phyloP scores from a whole-genome alignment of 1,140 invertebrate species.

The Plutomurus gul region DNA sequence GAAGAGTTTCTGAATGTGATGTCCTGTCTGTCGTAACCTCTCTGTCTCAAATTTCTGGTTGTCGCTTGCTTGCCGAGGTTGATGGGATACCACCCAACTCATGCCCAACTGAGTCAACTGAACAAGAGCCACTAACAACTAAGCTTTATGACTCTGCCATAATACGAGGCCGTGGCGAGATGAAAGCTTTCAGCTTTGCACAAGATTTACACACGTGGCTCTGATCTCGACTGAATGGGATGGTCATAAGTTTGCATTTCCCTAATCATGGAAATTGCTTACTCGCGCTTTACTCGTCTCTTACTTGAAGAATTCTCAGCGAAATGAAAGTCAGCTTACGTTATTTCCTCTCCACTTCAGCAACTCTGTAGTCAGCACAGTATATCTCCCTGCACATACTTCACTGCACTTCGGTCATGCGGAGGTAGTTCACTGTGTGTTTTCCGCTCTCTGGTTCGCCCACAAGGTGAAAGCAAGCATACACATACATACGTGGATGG shows the following conservation, averaged over 20 bases:
- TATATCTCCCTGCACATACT: not conserved
- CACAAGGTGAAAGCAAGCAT: too few relatives aligned
- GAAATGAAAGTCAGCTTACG: slow-evolving; percentile 22
- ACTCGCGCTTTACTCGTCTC: slow-evolving; percentile 15
- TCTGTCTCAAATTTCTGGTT: not conserved
- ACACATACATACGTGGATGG: too few relatives aligned
- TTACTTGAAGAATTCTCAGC: slow-evolving; percentile 1
- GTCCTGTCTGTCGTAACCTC: not conserved
- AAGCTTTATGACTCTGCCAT: slow-evolving; percentile 28
- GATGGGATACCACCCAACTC: not conserved
- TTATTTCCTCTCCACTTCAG: not conserved
- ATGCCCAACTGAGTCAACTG: too few relatives aligned
- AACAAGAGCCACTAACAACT: slow-evolving; percentile 11
- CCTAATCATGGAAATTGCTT: slow-evolving; percentile 35
- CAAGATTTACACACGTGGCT: slow-evolving; percentile 33
- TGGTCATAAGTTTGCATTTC: slow-evolving; percentile 37
- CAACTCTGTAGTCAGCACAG: too few relatives aligned
- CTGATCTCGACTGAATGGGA: slow-evolving; percentile 19
- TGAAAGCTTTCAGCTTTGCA: slow-evolving; percentile 35
- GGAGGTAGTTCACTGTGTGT: too few relatives aligned
- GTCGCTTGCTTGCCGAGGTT: not conserved
- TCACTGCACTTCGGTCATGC: not conserved
- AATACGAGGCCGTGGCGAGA: slow-evolving; percentile 26
- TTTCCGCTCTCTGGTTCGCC: too few relatives aligned
- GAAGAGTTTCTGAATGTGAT: not conserved